Percentiles rank a stretch among this genome's conserved stretches.
phyloP scores from a whole-genome alignment of 2,113 vertebrate species.

The Telmatochromis brichardi region DNA sequence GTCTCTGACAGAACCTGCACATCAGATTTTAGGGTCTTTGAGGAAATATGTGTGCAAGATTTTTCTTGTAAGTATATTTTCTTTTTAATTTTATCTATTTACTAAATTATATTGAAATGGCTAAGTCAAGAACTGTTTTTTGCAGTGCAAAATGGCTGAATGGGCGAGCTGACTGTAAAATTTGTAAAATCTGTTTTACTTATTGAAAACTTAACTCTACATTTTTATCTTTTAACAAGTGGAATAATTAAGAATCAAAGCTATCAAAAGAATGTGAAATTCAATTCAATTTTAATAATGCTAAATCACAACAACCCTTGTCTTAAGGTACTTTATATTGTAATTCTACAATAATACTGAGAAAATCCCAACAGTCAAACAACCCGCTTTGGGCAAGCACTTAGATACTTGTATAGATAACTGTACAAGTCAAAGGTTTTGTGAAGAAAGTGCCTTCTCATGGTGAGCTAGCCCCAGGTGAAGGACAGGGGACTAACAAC shows the following conservation, averaged over 20 bases:
- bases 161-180: not conserved
- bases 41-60: not conserved
- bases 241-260: not conserved
- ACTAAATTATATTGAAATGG: not conserved
- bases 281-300: not conserved
- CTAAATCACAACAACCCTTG: not conserved
- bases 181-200: not conserved
- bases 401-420: not conserved
- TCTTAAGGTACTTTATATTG: not conserved
- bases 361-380: not conserved
- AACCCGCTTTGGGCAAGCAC: not conserved
- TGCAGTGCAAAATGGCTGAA: not conserved
- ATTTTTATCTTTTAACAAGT: not conserved
- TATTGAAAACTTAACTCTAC: not conserved
- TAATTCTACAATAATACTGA: not conserved
- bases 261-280: not conserved
- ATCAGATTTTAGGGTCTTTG: not conserved
- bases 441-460: not conserved
- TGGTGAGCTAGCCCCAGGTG: not conserved
- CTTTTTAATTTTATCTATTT: not conserved
- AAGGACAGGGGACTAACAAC: not conserved
- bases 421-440: not conserved
- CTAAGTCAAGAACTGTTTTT: not conserved
- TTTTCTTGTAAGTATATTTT: not conserved
- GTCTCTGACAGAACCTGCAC: not conserved